phyloP scores from a whole-genome alignment of 2,797 vertebrate species.

The Echeneis naucrates region DNA sequence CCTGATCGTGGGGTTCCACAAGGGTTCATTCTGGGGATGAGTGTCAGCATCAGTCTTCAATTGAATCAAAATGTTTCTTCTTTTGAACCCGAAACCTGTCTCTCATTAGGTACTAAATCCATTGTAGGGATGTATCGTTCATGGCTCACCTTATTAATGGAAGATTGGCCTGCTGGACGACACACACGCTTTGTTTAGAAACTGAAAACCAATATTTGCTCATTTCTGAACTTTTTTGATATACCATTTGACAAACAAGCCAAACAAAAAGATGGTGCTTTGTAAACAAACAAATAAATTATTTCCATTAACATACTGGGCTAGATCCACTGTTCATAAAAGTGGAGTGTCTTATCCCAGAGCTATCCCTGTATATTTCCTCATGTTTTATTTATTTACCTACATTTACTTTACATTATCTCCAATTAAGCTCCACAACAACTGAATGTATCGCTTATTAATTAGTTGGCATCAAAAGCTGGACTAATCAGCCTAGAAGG shows the following conservation, averaged over 20 bases:
- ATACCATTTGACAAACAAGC: constrained; percentile 9
- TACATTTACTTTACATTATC: too few species aligned
- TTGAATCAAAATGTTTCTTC: constrained; percentile 22
- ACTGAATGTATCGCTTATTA: too few species aligned
- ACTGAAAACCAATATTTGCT: constrained; percentile 8
- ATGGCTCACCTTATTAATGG: constrained; percentile 11
- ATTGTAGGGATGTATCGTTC: constrained; percentile 18
- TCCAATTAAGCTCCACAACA: too few species aligned
- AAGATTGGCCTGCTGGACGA: constrained; percentile 15
- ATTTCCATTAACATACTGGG: background rate
- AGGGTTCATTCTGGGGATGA: constrained; percentile 22
- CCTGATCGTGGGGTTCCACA: constrained; percentile 3
- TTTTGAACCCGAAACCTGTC: background rate
- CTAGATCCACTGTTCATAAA: background rate
- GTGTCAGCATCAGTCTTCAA: constrained; percentile 6
- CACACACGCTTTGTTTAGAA: constrained; percentile 16
- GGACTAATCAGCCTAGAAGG: too few species aligned
- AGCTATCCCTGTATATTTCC: background rate
- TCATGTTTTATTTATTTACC: background rate
- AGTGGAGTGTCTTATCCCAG: constrained; percentile 12
- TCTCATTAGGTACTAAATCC: background rate
- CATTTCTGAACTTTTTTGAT: constrained; percentile 11
- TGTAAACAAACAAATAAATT: background rate
- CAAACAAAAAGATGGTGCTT: constrained; percentile 5
- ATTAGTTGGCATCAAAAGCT: too few species aligned